Percentiles rank a stretch among this genome's conserved stretches.
phyloP scores from a whole-genome alignment of 2,113 vertebrate species.

The Genyomyrus donnyi region DNA sequence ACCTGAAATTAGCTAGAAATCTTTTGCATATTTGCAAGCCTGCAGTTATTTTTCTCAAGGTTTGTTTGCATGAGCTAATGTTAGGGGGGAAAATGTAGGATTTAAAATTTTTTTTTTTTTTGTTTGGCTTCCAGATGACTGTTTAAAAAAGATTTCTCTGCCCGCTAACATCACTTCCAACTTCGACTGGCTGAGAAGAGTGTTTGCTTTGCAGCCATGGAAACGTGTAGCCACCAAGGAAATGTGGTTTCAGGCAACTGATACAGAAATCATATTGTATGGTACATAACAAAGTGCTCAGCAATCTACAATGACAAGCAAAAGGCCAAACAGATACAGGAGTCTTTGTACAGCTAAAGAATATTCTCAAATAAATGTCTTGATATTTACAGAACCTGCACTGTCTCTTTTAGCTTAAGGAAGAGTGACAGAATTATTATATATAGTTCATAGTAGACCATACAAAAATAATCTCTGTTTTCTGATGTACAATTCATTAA shows the following conservation, averaged over 20 bases:
- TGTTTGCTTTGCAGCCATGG: constrained; percentile 23
- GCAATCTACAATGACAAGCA: constrained; percentile 15
- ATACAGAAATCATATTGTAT: constrained; percentile 19
- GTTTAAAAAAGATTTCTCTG: constrained; percentile 20
- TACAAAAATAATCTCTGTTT: not conserved
- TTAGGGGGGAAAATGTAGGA: not conserved
- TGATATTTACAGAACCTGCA: constrained; percentile 7
- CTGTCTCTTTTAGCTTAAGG: not conserved
- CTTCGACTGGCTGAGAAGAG: constrained; percentile 16
- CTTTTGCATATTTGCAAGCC: not conserved
- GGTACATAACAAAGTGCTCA: not conserved
- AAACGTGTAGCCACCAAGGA: constrained; percentile 23
- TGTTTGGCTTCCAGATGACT: constrained; percentile 15
- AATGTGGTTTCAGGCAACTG: constrained; percentile 21
- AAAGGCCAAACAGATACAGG: not conserved
- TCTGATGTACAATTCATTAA: not conserved
- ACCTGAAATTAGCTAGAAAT: constrained; percentile 6
- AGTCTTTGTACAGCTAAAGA: constrained; percentile 6
- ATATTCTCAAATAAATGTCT: constrained; percentile 2
- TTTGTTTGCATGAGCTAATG: constrained; percentile 19
- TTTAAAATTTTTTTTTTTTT: not conserved
- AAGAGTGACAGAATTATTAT: not conserved
- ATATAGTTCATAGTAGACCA: not conserved
- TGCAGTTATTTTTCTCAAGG: constrained; percentile 6
- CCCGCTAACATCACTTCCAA: constrained; percentile 12